Evolutionary conservation across 2,797 vertebrate species (phyloP).

Genomic region (Cynopterus sphinx): DNA sequence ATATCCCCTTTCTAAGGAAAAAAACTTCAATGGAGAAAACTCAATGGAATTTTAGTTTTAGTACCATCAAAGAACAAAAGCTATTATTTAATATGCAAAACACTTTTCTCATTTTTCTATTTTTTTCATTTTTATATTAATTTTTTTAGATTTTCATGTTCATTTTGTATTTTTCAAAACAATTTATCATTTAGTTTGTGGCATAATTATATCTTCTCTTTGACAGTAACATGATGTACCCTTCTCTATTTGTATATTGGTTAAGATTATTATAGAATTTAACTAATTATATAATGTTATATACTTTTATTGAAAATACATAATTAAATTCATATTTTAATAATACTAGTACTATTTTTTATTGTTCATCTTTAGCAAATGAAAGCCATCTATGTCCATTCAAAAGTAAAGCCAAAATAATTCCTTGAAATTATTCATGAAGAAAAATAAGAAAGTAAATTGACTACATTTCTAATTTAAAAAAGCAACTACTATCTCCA

Average conservation of each 20-base stretch:
- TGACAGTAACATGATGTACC: not conserved
- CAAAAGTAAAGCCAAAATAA: not conserved
- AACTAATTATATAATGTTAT: not conserved
- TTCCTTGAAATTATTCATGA: not conserved
- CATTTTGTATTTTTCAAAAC: not conserved
- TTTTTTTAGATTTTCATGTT: not conserved
- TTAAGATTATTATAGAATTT: not conserved
- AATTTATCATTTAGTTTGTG: not conserved
- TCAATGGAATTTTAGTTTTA: not conserved
- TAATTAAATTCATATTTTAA: not conserved
- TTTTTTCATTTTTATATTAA: not conserved
- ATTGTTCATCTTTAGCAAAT: not conserved
- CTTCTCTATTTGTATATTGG: not conserved
- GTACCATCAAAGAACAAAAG: not conserved
- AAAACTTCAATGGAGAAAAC: not conserved
- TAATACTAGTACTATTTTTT: not conserved
- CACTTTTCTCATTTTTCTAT: not conserved
- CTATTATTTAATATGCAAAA: not conserved
- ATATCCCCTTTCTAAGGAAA: not conserved
- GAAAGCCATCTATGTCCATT: not conserved
- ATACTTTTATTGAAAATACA: not conserved
- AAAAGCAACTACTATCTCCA: not conserved
- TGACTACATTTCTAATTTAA: not conserved
- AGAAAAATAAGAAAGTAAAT: not conserved
- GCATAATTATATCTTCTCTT: not conserved